Percentiles rank a stretch among this genome's conserved stretches.
phyloP scores from a whole-genome alignment of 1,140 invertebrate species.

The Idris sp. region DNA sequence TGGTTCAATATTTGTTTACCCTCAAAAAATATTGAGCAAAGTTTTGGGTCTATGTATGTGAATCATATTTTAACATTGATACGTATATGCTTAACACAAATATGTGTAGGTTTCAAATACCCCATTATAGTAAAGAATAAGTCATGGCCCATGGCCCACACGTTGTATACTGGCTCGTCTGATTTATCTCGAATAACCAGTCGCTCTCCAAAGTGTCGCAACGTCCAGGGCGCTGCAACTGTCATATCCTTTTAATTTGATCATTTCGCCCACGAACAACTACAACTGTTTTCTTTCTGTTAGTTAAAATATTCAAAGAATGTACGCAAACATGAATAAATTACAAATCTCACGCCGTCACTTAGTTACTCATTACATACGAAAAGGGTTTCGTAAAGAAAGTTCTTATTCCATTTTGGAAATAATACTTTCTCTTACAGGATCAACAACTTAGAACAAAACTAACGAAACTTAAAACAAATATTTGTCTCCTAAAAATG shows the following conservation, averaged over 20 bases:
- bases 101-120: slow-evolving; percentile 54
- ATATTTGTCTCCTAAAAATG: no score
- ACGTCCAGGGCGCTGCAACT: slow-evolving; percentile 37
- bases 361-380: slow-evolving; percentile 15
- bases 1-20: background rate
- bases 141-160: slow-evolving; percentile 59
- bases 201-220: slow-evolving; percentile 50
- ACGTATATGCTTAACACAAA: slow-evolving; percentile 22
- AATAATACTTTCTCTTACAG: no score
- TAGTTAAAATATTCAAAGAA: slow-evolving; percentile 62
- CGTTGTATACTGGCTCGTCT: slow-evolving; percentile 51
- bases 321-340: slow-evolving; percentile 42
- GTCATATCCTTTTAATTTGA: slow-evolving; percentile 48
- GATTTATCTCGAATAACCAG: slow-evolving; percentile 39
- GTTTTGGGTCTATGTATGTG: slow-evolving; percentile 7
- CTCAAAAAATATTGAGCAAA: background rate
- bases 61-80: slow-evolving; percentile 7
- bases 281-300: slow-evolving; percentile 52
- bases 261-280: slow-evolving; percentile 47
- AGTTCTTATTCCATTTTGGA: background rate
- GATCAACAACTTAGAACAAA: no score
- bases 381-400: slow-evolving; percentile 18
- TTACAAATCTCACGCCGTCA: slow-evolving; percentile 20
- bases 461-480: no score
- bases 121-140: slow-evolving; percentile 60